phyloP scores from a whole-genome alignment of 2,888 invertebrate species.

The Noctua pronuba region DNA sequence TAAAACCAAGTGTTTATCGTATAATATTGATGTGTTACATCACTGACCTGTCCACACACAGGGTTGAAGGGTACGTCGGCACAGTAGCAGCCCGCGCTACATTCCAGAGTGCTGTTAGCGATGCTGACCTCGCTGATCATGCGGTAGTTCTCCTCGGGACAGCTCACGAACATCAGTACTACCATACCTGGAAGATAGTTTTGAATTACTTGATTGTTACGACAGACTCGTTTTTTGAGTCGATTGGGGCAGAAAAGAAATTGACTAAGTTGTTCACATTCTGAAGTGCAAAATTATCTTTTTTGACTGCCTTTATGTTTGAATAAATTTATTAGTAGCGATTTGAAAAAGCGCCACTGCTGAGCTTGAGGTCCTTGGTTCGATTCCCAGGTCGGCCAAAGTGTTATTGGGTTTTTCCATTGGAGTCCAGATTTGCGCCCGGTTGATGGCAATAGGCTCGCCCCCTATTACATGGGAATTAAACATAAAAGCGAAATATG shows the following conservation, averaged over 20 bases:
- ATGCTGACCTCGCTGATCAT: constrained; percentile 87
- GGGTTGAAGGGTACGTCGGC: constrained; percentile 95
- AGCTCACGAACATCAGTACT: constrained; percentile 96
- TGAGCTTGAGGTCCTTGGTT: too few relatives aligned
- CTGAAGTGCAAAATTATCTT: background rate
- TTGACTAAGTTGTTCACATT: background rate
- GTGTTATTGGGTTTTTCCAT: too few relatives aligned
- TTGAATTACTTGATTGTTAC: background rate
- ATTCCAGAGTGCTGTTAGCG: constrained; percentile 78
- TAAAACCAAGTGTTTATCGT: background rate
- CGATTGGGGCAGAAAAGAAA: background rate
- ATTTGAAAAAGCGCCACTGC: too few relatives aligned
- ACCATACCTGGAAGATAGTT: constrained; percentile 92
- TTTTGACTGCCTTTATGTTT: background rate
- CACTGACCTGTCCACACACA: constrained; percentile 93
- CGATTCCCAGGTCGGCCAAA: too few relatives aligned
- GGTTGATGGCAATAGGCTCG: too few relatives aligned
- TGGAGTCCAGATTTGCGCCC: too few relatives aligned
- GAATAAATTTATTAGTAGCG: background rate
- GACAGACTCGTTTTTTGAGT: background rate
- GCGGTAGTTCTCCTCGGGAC: constrained; percentile 95
- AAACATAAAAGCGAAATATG: too few relatives aligned
- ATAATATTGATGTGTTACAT: background rate
- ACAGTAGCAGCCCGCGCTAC: constrained; percentile 93
- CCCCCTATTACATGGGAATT: too few relatives aligned